Percentiles rank a stretch among this genome's conserved stretches.
Conservation (phyloP, 2,888 invertebrate species). For the Tryphoninae sp. region DNA sequence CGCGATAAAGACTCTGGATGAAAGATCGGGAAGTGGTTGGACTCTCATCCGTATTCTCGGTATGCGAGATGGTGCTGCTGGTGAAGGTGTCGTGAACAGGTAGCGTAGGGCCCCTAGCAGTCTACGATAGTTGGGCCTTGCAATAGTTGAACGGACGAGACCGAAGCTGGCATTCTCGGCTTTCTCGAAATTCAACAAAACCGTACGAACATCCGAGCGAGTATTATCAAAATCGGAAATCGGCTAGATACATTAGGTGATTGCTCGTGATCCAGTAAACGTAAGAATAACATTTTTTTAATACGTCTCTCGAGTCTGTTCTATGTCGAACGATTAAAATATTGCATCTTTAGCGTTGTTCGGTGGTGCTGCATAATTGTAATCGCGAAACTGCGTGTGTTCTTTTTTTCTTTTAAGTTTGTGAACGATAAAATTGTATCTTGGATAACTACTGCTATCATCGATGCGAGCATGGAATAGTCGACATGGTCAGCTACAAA, state of each 20-base stretch:
- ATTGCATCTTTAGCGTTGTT: too few species aligned
- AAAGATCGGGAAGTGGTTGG: background rate
- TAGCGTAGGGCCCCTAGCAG: background rate
- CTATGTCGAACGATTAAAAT: too few species aligned
- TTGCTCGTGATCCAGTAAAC: too few species aligned
- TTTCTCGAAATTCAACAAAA: background rate
- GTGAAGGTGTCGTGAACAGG: conserved; percentile 1
- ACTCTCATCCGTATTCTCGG: background rate
- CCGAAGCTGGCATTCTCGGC: background rate
- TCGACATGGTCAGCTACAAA: conserved; percentile 60
- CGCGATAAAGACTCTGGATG: background rate
- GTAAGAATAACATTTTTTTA: too few species aligned
- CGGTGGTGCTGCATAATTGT: background rate
- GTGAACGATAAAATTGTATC: background rate
- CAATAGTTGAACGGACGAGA: background rate
- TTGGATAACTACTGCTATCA: background rate
- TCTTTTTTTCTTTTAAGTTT: background rate
- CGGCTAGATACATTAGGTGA: background rate
- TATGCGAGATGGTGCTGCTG: background rate
- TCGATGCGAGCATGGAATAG: background rate
- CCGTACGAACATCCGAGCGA: background rate
- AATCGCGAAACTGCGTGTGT: background rate
- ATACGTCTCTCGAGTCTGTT: too few species aligned
- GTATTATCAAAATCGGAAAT: too few species aligned
- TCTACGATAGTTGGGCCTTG: background rate